phyloP scores from a whole-genome alignment of 2,797 vertebrate genomes.

The Cirrhinus mrigala region DNA sequence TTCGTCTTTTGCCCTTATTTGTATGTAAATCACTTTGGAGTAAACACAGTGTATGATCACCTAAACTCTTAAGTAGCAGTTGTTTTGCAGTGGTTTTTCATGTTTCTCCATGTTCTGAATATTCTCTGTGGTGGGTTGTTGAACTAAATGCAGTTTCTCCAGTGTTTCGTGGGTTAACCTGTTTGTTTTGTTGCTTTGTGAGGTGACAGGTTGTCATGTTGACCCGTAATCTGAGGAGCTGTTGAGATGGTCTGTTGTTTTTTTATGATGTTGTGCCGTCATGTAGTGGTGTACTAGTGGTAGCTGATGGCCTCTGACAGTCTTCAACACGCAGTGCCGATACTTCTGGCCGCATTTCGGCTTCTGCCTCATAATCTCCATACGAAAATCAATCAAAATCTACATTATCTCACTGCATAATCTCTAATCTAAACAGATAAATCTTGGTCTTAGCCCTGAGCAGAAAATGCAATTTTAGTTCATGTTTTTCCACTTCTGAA shows the following conservation, averaged over 20 bases:
- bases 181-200: constrained; percentile 71
- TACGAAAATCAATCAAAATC: constrained; percentile 45
- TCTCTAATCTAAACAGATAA: constrained; percentile 27
- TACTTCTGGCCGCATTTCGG: constrained; percentile 44
- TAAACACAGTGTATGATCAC: constrained; percentile 40
- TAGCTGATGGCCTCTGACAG: constrained; percentile 47
- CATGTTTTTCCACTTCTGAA: constrained; percentile 47
- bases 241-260: constrained; percentile 59
- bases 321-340: constrained; percentile 38
- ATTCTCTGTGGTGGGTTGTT: constrained; percentile 58
- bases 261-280: constrained; percentile 64
- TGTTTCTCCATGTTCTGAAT: constrained; percentile 57
- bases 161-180: constrained; percentile 64
- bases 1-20: constrained; percentile 38
- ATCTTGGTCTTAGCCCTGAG: constrained; percentile 33
- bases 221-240: constrained; percentile 54
- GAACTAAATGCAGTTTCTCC: constrained; percentile 52
- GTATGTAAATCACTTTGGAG: constrained; percentile 33
- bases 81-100: constrained; percentile 64
- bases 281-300: constrained; percentile 60
- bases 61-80: constrained; percentile 71
- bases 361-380: constrained; percentile 47
- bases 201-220: constrained; percentile 70
- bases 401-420: constrained; percentile 21
- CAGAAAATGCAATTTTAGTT: constrained; percentile 26